Base-by-base conservation (phyloP, 2,888 invertebrate genomes). In the Neocrepidodera transversa region DNA sequence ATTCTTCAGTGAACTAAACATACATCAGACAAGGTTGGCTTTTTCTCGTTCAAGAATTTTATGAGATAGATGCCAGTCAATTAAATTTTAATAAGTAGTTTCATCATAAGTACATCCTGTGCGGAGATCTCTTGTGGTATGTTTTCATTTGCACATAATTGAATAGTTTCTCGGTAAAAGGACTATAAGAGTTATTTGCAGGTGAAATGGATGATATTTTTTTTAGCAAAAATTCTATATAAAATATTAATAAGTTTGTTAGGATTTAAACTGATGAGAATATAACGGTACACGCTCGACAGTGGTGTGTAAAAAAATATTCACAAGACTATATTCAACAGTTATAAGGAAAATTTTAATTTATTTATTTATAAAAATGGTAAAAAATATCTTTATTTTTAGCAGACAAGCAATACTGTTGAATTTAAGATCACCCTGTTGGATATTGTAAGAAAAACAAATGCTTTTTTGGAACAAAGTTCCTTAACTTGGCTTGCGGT, bases 101-200 rank as follows among this genome's bases (percentile, higher is more conserved):
- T 48, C 55, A 55, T 55, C 55, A 40, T 55, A 48, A 55, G 48
- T 48, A 48, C 48, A 55, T 55, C 55, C 55, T 55, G 55, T 55
- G 55, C 13, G 28, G 40, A 43, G 26, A 28, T 42, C 18, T 55
- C 47, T 48, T 56, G 32, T 40, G 55, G 54, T 54, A 54, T 54
- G 54, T 54, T 54, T 47, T 35, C 47, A 55, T 55, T 55, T 55
- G 36, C 55, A 55, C 55, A 55, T 55, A 55, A 55, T 55, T 55
- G 55, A 48, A 55, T 40, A 38, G 48, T 40, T 48, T 55, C 55
- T 48, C 40, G 16, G 36, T 47, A 54, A 45, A 45, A 42, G 43
- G 18, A 13, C 28, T 53, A 28, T 43, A 32, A 42, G 54, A 54
- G n/a, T n/a, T 16, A 16, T 28, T 38, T 55, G 48, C 48, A 40